A percentile compares a stretch with the other conserved stretches of the same genome.
phyloP scores from a whole-genome alignment of 53 echinoderm and acorn worm genomes.

The Patiria pectinifera region DNA sequence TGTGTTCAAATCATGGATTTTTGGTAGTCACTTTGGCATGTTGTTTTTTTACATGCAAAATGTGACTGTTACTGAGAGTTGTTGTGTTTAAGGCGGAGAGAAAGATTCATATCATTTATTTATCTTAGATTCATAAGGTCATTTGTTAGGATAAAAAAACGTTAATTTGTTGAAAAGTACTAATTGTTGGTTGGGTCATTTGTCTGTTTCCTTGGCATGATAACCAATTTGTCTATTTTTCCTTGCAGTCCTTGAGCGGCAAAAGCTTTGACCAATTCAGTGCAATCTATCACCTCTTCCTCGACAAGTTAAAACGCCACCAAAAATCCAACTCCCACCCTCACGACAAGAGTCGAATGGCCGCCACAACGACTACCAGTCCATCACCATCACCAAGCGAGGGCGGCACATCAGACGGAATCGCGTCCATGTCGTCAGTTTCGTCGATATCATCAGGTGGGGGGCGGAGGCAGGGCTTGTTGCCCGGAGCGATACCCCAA shows the following conservation, averaged over 20 bases:
- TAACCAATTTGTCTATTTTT: neutral
- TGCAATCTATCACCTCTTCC: constrained; percentile 98
- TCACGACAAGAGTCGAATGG: constrained; percentile 19
- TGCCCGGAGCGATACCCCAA: constrained; percentile 79
- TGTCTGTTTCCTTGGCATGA: too few species aligned
- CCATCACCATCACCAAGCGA: constrained; percentile 21
- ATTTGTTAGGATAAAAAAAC: too few species aligned
- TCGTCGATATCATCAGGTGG: constrained; percentile 27
- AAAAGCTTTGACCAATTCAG: constrained; percentile 93
- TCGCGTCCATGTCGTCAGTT: neutral
- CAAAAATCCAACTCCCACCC: constrained; percentile 51
- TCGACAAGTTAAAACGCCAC: constrained; percentile 88
- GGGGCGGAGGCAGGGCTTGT: constrained; percentile 17
- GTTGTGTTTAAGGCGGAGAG: too few species aligned
- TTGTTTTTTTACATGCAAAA: too few species aligned
- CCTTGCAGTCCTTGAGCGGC: constrained; percentile 81
- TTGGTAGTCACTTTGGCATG: too few species aligned
- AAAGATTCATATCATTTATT: too few species aligned
- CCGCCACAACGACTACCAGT: constrained; percentile 14
- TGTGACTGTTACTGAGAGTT: too few species aligned
- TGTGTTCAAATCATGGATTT: too few species aligned
- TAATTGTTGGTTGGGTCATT: too few species aligned
- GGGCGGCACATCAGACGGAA: neutral
- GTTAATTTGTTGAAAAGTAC: too few species aligned
- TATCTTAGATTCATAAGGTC: too few species aligned